A percentile compares a stretch with the other conserved stretches of the same genome.
Evolutionary conservation across 2,888 invertebrate species (phyloP).

Genomic region (Cantharis lateralis): DNA sequence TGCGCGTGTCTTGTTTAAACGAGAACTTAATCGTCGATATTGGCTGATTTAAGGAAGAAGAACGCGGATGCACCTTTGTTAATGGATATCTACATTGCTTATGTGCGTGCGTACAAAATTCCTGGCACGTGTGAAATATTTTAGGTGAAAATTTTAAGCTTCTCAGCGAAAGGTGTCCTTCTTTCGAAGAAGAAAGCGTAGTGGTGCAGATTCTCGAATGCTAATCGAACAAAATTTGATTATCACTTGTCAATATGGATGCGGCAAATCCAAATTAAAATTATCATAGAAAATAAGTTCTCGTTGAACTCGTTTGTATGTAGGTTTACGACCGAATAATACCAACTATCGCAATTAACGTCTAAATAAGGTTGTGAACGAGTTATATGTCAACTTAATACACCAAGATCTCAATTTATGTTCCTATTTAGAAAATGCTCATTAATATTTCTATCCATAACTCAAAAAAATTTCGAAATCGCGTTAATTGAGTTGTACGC

Average conservation of each 20-base stretch:
- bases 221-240: background rate
- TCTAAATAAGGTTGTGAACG: conserved; percentile 25
- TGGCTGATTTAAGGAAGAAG: conserved; percentile 6
- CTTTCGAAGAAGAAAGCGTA: conserved; percentile 1
- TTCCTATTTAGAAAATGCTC: conserved; percentile 8
- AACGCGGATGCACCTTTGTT: conserved; percentile 7
- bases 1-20: conserved; percentile 8
- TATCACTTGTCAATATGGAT: background rate
- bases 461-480: background rate
- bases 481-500: conserved; percentile 1
- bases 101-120: background rate
- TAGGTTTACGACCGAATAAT: conserved; percentile 32
- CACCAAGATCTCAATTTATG: conserved; percentile 23
- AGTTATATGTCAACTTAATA: conserved; percentile 16
- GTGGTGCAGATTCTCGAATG: background rate
- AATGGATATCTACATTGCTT: background rate
- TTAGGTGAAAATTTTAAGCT: background rate
- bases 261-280: conserved; percentile 8
- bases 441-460: background rate
- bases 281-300: conserved; percentile 22
- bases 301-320: conserved; percentile 27
- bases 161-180: background rate
- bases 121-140: background rate
- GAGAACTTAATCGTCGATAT: background rate
- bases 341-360: conserved; percentile 26